phyloP scores from a whole-genome alignment of 1,140 invertebrate species.

The Euura lappo region DNA sequence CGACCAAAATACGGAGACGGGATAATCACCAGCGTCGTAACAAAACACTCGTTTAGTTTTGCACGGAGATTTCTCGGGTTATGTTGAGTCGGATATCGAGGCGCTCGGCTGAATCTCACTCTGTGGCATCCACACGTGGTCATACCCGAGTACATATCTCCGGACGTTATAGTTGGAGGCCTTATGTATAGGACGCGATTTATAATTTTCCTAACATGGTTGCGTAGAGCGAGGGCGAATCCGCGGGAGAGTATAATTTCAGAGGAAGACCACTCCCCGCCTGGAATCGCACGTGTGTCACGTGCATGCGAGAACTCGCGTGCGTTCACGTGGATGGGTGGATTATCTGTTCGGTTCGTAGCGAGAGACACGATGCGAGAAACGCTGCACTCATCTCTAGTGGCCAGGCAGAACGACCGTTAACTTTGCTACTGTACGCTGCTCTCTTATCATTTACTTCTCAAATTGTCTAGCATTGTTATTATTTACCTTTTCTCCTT shows the following conservation, averaged over 20 bases:
- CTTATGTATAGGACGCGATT: too few species aligned
- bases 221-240: background rate
- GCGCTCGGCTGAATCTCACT: too few species aligned
- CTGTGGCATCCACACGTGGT: too few species aligned
- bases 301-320: background rate
- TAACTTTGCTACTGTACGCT: constrained; percentile 28
- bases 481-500: too few species aligned
- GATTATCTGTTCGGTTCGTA: constrained; percentile 31
- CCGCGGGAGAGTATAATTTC: background rate
- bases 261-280: background rate
- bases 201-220: too few species aligned
- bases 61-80: too few species aligned
- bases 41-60: too few species aligned
- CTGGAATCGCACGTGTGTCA: background rate
- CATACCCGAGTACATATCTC: too few species aligned
- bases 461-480: background rate
- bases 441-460: constrained; percentile 24
- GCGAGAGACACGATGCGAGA: constrained; percentile 49
- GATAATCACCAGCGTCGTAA: too few species aligned
- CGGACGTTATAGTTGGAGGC: too few species aligned
- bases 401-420: constrained; percentile 57
- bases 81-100: too few species aligned
- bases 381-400: constrained; percentile 54
- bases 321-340: background rate
- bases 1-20: too few species aligned